Percentiles rank a stretch among this genome's conserved stretches.
These are phyloP conservation scores for Gobiocypris rarus DNA, from an alignment of 2,113 vertebrate genomes.

Conservation along the genomic window DNA sequence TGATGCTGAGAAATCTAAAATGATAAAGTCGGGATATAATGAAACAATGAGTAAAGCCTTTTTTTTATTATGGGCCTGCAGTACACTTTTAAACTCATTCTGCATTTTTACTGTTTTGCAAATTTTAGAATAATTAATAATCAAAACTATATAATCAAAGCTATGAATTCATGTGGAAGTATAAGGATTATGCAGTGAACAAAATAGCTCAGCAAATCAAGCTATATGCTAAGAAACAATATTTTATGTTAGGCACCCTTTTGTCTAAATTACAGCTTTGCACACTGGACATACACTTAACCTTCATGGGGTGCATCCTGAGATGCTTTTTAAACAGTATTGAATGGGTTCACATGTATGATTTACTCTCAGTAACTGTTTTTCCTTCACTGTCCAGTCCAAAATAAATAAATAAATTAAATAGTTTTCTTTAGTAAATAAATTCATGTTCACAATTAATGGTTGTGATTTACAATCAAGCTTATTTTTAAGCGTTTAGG, in stretches of 20 bases:
- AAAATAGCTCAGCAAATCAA: background rate
- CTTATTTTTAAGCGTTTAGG: too few relatives aligned
- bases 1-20: background rate
- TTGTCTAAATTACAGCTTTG: background rate
- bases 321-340: background rate
- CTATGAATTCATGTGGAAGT: background rate
- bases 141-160: too few relatives aligned
- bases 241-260: background rate
- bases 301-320: background rate
- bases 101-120: background rate
- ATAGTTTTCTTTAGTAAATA: too few relatives aligned
- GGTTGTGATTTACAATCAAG: too few relatives aligned
- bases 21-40: background rate
- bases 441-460: too few relatives aligned
- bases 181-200: background rate
- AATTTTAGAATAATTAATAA: background rate
- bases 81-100: background rate
- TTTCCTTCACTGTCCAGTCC: background rate
- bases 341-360: background rate
- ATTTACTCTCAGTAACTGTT: background rate
- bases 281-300: background rate
- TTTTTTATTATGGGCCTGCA: background rate
- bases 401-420: background rate
- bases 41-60: background rate
- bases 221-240: background rate